Base-by-base conservation (phyloP, 1,140 invertebrate species). In the Brachionus rotundiformis region DNA sequence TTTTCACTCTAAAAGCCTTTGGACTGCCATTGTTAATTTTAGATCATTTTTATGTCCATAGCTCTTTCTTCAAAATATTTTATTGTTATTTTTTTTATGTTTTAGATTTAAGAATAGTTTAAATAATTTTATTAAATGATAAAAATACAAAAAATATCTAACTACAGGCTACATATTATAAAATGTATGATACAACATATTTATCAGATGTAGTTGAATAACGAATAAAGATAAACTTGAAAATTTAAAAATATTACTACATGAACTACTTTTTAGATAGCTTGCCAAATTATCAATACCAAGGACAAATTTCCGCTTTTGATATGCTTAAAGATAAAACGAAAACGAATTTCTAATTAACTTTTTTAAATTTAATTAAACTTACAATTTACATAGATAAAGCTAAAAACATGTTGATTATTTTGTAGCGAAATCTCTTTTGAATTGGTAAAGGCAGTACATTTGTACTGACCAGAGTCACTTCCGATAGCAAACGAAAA, bases 391-490 rank as follows among this genome's bases (percentile, higher is more conserved):
- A 68, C 27, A 68, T 36, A 36, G 4, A 36, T 36, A 8, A 19
- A 16, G 33, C 33, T 68, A 23, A 36, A 16, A n/a, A n/a, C n/a
- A n/a, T n/a, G n/a, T n/a, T 2, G 29, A 36, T 36, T 33, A 16
- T 19, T 68, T 16, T 16, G 27, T 16, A 16, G 7, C 4, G 16
- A 36, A 19, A 33, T 19, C 7, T 39, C 13, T 16, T 39, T 36
- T 36, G 33, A 19, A 10, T 68, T 68, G 7, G 3, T 3, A 31
- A 13, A 19, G 27, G 16, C 16, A 44, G 13, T 2, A 25, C 68
- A 73, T 44, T 73, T 73, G 25, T 73, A 73, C 10, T 25, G 11
- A 44, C 68, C 68, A 8, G 68, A 73, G n/a, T 73, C 68, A 44
- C 25, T 73, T 11, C 1, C 10, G 3, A 73, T 5, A 31, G 68